Evolutionary conservation across 2,113 vertebrate genomes (phyloP), one percentile per base, ranked within the genome.

Genomic region (Sebastes schlegelii): DNA sequence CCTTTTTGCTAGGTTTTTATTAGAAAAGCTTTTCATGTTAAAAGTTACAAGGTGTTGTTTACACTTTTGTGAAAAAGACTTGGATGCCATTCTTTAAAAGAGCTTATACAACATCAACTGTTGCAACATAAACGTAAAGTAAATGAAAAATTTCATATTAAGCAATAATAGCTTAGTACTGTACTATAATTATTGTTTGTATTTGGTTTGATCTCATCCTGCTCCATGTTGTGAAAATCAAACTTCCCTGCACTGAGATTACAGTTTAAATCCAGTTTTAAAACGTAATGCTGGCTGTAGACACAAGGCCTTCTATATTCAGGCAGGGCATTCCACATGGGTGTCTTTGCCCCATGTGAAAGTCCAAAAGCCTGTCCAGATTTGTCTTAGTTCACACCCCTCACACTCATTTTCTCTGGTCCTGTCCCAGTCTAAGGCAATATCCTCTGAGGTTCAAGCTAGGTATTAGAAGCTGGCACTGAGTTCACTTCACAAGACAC

Each of bases 401-500:
- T 71, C 65, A 57, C 57, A 52, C 64, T 63, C 19, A 42, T 23
- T 70, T 64, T 64, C 12, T 60, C 66, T 51, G 58, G n/a, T 43
- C 10, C 57, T 52, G 55, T 65, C 17, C n/a, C 46, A 51, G 51
- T 52, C 17, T 13, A 2, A 68, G 26, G 49, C n/a, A 62, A 66
- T 71, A 54, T 71, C 23, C 54, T 72, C 66, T 12, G 8, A 54
- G 4, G 23, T 75, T 60, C 65, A 49, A 78, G 52, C 52, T 51
- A 19, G 52, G 58, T 60, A 40, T 65, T 45, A 66, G 68, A 64
- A 40, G 21, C 40, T 77, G 45, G 52, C n/a, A 46, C 6, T 51
- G 73, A 61, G 61, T 61, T 67, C 13, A 61, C 16, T 73, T 78
- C 57, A 73, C 62, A 62, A 62, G 42, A 63, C 16, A 54, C 23